Conservation (phyloP, 2,113 vertebrate genomes). For the Tonatia bakeri region DNA sequence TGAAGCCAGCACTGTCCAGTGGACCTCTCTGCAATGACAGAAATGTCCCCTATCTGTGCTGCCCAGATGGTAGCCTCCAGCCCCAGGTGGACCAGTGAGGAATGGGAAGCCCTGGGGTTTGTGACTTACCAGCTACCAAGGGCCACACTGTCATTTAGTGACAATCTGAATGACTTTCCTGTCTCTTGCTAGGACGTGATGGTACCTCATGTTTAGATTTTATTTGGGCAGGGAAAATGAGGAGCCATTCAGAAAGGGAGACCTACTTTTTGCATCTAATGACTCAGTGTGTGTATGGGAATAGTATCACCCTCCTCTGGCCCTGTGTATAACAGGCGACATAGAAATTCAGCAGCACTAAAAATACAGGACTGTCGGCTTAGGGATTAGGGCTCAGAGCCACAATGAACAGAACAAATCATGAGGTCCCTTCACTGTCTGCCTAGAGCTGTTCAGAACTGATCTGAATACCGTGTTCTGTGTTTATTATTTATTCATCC, state of each 20-base stretch:
- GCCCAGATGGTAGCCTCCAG: background rate
- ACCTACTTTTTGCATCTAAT: background rate
- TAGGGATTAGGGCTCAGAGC: background rate
- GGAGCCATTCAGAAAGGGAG: background rate
- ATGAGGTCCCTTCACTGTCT: background rate
- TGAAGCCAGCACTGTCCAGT: background rate
- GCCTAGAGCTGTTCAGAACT: background rate
- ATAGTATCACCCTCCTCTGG: background rate
- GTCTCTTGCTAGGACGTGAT: background rate
- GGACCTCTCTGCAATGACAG: no score
- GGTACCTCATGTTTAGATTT: background rate
- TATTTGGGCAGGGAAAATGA: background rate
- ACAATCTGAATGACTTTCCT: background rate
- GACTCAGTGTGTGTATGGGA: background rate
- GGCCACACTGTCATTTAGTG: rapidly evolving
- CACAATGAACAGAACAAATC: background rate
- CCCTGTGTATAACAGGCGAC: background rate
- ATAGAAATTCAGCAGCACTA: background rate
- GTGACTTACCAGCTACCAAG: background rate
- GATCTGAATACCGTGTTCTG: background rate
- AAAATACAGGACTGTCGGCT: background rate
- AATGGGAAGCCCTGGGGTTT: background rate
- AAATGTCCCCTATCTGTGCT: rapidly evolving
- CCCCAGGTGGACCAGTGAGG: background rate
- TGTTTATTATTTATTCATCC: background rate